Evolutionary conservation across 2,888 invertebrate species (phyloP).

Genomic region (Pyrocoelia pectoralis): DNA sequence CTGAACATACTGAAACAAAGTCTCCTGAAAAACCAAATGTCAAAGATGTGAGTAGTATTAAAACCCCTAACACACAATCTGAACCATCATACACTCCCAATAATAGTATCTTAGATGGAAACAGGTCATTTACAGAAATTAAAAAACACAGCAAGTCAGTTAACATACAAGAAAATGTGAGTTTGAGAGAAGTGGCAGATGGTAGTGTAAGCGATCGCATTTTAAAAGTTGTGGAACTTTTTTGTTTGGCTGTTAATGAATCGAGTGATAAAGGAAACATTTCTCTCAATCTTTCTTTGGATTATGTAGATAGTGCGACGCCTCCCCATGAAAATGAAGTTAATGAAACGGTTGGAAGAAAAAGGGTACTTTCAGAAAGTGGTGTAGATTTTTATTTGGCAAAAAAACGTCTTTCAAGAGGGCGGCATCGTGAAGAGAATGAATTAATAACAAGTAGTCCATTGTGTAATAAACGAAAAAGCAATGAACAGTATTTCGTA

Average conservation of each 20-base stretch:
- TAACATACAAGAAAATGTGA: constrained; percentile 51
- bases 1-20: too few species aligned
- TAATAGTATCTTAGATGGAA: neutral
- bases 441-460: neutral
- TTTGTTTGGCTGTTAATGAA: constrained; percentile 46
- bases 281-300: constrained; percentile 46
- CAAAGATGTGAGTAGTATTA: neutral
- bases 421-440: too few species aligned
- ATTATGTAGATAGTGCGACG: constrained; percentile 19
- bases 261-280: constrained; percentile 48
- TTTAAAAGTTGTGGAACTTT: constrained; percentile 47
- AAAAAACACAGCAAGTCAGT: constrained; percentile 40
- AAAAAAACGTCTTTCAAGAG: neutral
- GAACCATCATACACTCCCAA: neutral
- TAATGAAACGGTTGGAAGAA: neutral
- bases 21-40: neutral
- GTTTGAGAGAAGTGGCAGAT: constrained; percentile 46
- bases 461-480: neutral
- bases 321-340: neutral
- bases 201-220: constrained; percentile 47
- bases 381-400: neutral
- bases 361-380: neutral
- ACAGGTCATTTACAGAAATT: neutral
- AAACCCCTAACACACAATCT: neutral
- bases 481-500: neutral